Evolutionary conservation across 2,797 vertebrate genomes (phyloP), one percentile per base, ranked within the genome.

Genomic region (Triplophysa bombifrons): DNA sequence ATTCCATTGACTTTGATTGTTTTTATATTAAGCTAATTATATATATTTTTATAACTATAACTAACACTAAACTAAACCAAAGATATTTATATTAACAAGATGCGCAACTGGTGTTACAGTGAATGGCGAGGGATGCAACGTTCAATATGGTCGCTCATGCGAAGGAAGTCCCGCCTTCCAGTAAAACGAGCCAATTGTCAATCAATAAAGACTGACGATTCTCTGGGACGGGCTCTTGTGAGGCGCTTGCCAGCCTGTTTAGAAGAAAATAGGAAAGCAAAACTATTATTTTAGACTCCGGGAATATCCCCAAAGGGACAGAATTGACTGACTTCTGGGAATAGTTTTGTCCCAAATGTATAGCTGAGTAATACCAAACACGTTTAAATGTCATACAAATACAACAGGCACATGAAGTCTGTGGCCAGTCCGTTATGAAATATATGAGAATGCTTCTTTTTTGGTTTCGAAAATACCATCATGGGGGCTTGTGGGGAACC

Each of bases 391-490:
- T 60, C 25, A 22, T 44, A 73, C 72, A 50, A 63, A 73, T 34
- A 63, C 53, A 68, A 58, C 65, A 60, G 25, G 56, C 41, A 60
- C 66, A 60, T 17, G 11, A 50, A 56, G 11, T 66, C 34, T 2
- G 16, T 27, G 50, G 16, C 20, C 38, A 76, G 12, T 12, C 60
- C 20, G 3, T 58, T 68, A 25, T 58, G 41, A 46, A 22, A 58
- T 76, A 19, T 27, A 27, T 11, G 30, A 20, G 14, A 19, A 38
- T 46, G 14, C 34, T 56, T 22, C n/a, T 41, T 53, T 55, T 11
- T 76, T 76, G n/a, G n/a, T 55, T 11, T 76, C 67, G n/a, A 27
- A 66, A 66, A 27, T 27, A 55, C 25, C 34, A 56, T 51, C 27
- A 75, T 41, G 27, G 11, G 44, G 44, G 12, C 34, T 34, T 34